Evolutionary conservation across 2,113 vertebrate genomes (phyloP).

Genomic region (Patagioenas fasciata): DNA sequence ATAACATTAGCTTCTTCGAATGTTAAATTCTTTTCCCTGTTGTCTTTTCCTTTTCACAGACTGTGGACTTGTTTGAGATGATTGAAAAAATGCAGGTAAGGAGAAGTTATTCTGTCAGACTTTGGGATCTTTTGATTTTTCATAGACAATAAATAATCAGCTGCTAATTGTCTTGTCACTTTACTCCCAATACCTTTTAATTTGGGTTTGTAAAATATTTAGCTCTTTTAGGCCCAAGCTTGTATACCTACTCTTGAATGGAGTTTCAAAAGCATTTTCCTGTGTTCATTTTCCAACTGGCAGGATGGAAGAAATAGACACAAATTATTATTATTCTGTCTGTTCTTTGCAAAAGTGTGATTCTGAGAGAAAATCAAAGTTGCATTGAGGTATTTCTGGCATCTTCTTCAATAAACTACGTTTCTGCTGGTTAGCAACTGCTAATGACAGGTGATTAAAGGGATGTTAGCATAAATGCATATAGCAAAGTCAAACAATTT

Average conservation of each 20-base stretch:
- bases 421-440: background rate
- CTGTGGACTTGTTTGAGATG: conserved; percentile 90
- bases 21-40: background rate
- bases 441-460: background rate
- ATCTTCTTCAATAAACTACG: background rate
- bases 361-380: background rate
- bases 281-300: background rate
- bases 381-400: background rate
- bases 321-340: background rate
- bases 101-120: background rate
- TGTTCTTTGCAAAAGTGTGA: background rate
- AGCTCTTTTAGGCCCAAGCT: background rate
- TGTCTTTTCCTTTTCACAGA: conserved; percentile 69
- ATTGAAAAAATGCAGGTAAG: conserved; percentile 84
- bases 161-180: background rate
- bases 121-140: background rate
- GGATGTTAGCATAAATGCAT: background rate
- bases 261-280: background rate
- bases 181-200: background rate
- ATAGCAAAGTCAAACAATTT: background rate
- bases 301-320: background rate
- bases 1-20: background rate
- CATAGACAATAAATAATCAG: background rate
- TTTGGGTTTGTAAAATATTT: background rate
- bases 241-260: background rate